phyloP scores from a whole-genome alignment of 2,888 invertebrate genomes.

The Scaeva pyrastri region DNA sequence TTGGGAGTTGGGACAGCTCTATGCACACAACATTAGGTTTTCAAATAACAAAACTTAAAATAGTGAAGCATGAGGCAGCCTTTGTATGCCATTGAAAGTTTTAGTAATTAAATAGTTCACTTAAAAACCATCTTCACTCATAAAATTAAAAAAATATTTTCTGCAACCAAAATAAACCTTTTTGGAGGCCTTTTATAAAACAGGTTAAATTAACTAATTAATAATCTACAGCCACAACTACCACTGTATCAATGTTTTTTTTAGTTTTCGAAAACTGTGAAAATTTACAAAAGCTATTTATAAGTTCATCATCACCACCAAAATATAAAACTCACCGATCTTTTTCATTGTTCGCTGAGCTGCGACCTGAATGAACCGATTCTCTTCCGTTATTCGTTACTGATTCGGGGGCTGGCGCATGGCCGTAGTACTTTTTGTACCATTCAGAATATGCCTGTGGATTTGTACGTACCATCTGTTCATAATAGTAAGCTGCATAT shows the following conservation, averaged over 20 bases:
- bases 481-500: conserved; percentile 88
- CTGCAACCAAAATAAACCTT: conserved; percentile 6
- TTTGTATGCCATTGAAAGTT: not conserved
- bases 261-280: conserved; percentile 41
- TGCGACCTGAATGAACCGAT: conserved; percentile 93
- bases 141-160: conserved; percentile 37
- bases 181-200: not conserved
- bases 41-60: too few species aligned
- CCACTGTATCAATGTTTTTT: conserved; percentile 33
- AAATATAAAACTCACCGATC: conserved; percentile 85
- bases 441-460: conserved; percentile 91
- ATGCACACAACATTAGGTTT: too few species aligned
- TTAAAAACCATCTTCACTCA: conserved; percentile 5
- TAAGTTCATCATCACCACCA: not conserved
- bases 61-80: too few species aligned
- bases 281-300: conserved; percentile 33
- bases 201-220: conserved; percentile 20
- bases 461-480: conserved; percentile 90
- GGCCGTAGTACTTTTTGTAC: conserved; percentile 89
- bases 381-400: conserved; percentile 87
- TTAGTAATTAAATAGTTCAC: too few species aligned
- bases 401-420: conserved; percentile 76
- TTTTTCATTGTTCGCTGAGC: conserved; percentile 89
- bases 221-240: conserved; percentile 64
- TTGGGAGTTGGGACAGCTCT: too few species aligned